Percentiles rank a stretch among this genome's conserved stretches.
phyloP scores from a whole-genome alignment of 2,113 vertebrate species.

The Notiomystis cincta region DNA sequence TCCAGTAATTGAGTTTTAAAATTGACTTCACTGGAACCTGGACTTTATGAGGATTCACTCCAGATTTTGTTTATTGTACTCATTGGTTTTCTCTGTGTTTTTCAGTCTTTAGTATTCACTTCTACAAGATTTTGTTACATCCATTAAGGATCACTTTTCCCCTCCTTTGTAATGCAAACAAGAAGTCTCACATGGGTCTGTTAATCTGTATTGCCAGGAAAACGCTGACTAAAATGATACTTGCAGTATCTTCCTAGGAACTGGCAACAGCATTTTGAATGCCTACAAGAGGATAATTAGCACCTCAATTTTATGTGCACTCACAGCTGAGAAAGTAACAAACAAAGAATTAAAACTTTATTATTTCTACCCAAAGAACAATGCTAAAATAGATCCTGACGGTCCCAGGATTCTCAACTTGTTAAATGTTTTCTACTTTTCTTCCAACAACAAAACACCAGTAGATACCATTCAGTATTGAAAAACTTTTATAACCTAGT shows the following conservation, averaged over 20 bases:
- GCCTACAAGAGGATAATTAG: neutral
- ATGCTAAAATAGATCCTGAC: neutral
- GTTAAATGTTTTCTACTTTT: neutral
- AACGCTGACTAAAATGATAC: neutral
- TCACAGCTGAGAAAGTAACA: neutral
- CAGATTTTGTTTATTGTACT: neutral
- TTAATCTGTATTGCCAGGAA: neutral
- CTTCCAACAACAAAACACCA: neutral
- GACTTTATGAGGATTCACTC: neutral
- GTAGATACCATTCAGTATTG: rapidly evolving
- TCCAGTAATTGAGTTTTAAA: neutral
- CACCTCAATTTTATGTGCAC: neutral
- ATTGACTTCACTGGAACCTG: neutral
- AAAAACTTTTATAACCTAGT: neutral
- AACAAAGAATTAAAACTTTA: neutral
- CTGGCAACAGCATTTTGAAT: neutral
- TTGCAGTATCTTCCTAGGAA: neutral
- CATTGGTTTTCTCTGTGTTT: neutral
- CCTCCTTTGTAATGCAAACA: neutral
- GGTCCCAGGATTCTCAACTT: neutral
- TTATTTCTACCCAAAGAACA: neutral
- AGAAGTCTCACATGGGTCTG: neutral
- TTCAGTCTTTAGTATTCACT: neutral
- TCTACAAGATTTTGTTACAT: neutral
- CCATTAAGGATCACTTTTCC: neutral